Evolutionary conservation across 2,888 invertebrate species (phyloP), one percentile per base, ranked within the genome.

Genomic region (Xanthia togata): DNA sequence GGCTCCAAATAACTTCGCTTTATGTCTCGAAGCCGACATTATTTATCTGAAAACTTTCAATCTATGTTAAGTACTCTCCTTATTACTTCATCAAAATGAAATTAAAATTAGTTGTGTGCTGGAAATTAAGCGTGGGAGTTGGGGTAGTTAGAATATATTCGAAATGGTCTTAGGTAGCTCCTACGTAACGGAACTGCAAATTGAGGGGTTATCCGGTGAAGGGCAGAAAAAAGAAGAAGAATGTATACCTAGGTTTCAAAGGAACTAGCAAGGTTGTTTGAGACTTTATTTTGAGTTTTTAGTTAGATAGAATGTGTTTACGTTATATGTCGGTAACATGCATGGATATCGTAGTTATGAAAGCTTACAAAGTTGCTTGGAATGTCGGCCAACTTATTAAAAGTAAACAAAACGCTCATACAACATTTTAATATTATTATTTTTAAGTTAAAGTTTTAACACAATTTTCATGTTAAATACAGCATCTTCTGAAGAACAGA

Each of bases 31-130:
- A 71, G 76, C 72, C 69, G 73, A 71, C 76, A 73, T 87, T 81
- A 87, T 87, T 85, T 87, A 87, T 85, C 76, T 81, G 47, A 71
- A 85, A 87, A 87, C 86, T 87, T 87, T 80, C 70, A 83, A 78
- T 83, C 85, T 85, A 78, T 78, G 70, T 81, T 79, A 76, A 84
- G 84, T 76, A 78, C 76, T 79, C 73, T 83, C 76, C 68, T 81
- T 82, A 71, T 81, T 73, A 83, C 81, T 87, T 87, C 77, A 81
- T 86, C 77, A 84, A 84, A 78, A 83, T 59, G 71, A 79, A 78
- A 77, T 84, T 80, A 79, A 77, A 73, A 64, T 44, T 71, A 70
- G 71, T 78, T 81, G 70, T 70, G 35, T 50, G 20, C 57, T 53
- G 60, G 63, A 65, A 55, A 59, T 73, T 76, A 60, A 67, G 64